Base-by-base conservation (phyloP, 2,888 invertebrate genomes). In the Perdita meconis region DNA sequence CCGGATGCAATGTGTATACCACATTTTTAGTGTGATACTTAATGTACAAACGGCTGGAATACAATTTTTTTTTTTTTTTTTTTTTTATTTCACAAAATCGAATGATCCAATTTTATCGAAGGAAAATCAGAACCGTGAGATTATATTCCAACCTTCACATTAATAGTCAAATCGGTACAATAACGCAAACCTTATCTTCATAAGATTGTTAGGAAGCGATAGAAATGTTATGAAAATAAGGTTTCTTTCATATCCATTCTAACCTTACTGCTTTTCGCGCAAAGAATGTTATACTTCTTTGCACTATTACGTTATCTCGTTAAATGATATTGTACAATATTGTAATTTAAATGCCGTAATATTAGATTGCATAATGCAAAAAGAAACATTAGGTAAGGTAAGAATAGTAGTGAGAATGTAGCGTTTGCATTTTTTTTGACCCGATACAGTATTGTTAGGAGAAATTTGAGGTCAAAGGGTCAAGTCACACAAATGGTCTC, bases 401-500 rank as follows among this genome's bases (percentile, higher is more conserved):
- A 90, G 89, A 90, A 91, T 86, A 89, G 80, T 84, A 87, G 74
- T 85, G 81, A 88, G 88, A 89, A 90, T 87, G 85, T 89, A 84
- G 86, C 84, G 86, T 89, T 89, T 85, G 85, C 82, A 86, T 84
- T 82, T 83, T 80, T 78, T 84, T 84, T 80, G 87, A 85, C 88
- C 87, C 87, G 71, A 80, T 80, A 77, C 85, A 80, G 79, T 80
- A 80, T 78, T 88, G 87, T 87, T 91, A 91, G 91, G 89, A 90
- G 91, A 90, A 90, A 91, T 87, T 82, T 81, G 80, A 87, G 88
- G 87, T 90, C 89, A 90, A 90, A 90, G 88, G 90, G 88, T 90
- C 91, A 90, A 90, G 91, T 91, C 90, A 91, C 89, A 91, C 89
- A 91, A 92, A 91, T 88, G 90, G 92, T 73, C 90, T 91, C 90